Percentiles rank a stretch among this genome's conserved stretches.
These are phyloP conservation scores for Holothuria glaberrima DNA, from an alignment of 35 echinoderm and acorn worm species.

Conservation along the genomic window DNA sequence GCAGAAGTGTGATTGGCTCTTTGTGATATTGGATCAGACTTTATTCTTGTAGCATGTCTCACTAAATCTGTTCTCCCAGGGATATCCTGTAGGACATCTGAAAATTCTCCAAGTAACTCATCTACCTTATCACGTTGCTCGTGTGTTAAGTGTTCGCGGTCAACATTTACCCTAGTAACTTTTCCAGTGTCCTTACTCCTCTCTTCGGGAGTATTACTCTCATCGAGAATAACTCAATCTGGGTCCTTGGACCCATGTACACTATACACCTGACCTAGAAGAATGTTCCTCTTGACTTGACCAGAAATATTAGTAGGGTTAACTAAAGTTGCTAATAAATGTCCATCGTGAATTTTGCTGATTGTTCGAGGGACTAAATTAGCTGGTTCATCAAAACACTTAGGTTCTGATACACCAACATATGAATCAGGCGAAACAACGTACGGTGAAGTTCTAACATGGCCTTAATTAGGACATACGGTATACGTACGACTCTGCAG, in stretches of 20 bases:
- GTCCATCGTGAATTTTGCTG: background rate
- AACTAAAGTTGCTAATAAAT: background rate
- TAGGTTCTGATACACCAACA: background rate
- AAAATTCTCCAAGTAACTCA: slow-evolving; percentile 17
- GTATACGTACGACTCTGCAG: background rate
- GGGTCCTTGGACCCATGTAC: background rate
- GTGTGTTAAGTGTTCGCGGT: background rate
- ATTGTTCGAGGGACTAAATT: background rate
- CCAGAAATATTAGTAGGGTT: background rate
- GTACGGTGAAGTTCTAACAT: background rate
- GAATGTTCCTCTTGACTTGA: background rate
- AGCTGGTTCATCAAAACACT: background rate
- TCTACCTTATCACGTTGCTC: slow-evolving; percentile 22
- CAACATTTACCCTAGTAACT: slow-evolving; percentile 14
- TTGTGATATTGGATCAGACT: slow-evolving; percentile 14
- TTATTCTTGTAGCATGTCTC: background rate
- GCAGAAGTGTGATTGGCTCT: slow-evolving; percentile 54
- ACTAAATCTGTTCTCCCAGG: slow-evolving; percentile 45
- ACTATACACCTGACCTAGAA: background rate
- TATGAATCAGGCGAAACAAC: background rate
- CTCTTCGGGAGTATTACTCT: background rate
- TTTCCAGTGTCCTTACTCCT: background rate
- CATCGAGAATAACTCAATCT: background rate
- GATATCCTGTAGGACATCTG: background rate
- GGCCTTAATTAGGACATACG: background rate